These are phyloP conservation scores for Sinodicranocentrus sp. DNA, from an alignment of 2,888 invertebrate genomes.

Conservation along the genomic window DNA sequence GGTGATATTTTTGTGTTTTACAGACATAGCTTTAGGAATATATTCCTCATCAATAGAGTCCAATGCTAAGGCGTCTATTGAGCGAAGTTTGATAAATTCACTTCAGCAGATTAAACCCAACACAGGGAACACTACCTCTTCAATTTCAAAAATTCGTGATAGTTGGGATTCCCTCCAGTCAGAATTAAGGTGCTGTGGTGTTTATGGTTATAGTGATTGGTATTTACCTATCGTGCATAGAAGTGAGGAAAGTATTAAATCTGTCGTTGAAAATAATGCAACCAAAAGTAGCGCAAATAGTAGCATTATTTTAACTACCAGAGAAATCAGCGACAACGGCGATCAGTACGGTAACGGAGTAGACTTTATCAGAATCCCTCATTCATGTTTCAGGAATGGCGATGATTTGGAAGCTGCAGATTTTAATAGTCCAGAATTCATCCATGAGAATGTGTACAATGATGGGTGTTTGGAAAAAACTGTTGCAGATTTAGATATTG, in stretches of 20 bases:
- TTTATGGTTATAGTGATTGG: slow-evolving; percentile 48
- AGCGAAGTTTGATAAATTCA: slow-evolving; percentile 19
- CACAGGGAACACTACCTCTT: background rate
- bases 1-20: slow-evolving; percentile 7
- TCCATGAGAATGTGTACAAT: slow-evolving; percentile 32
- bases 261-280: no score
- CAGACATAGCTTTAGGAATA: slow-evolving; percentile 15
- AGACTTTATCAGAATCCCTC: slow-evolving; percentile 41
- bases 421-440: slow-evolving; percentile 40
- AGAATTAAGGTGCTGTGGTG: slow-evolving; percentile 54
- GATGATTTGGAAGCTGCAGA: slow-evolving; percentile 39
- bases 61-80: slow-evolving; percentile 27
- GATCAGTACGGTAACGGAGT: slow-evolving; percentile 37
- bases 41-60: slow-evolving; percentile 32
- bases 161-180: slow-evolving; percentile 46
- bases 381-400: slow-evolving; percentile 50
- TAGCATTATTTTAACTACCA: background rate
- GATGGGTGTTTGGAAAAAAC: slow-evolving; percentile 50
- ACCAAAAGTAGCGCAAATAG: background rate
- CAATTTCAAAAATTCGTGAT: background rate
- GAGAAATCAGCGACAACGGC: background rate
- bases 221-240: background rate
- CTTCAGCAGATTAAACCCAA: slow-evolving; percentile 18
- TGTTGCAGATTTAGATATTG: slow-evolving; percentile 42
- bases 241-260: background rate